phyloP scores from a whole-genome alignment of 1,140 invertebrate genomes.

The Mya arenaria region DNA sequence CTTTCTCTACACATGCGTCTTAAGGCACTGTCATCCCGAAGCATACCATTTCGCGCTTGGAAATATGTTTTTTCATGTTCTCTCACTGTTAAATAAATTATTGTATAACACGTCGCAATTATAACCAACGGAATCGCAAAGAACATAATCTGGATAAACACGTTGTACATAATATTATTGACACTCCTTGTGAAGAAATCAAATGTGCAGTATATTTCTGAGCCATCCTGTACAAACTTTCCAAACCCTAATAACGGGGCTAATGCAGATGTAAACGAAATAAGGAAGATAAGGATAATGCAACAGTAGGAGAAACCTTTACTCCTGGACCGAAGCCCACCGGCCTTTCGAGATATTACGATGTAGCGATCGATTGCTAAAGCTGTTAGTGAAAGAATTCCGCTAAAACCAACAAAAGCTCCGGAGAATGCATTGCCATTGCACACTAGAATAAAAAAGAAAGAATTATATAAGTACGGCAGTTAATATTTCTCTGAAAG shows the following conservation, averaged over 20 bases:
- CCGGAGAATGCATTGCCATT: background rate
- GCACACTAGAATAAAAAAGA: conserved; percentile 12
- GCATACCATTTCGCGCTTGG: background rate
- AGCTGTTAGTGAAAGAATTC: background rate
- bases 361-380: background rate
- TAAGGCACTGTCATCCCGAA: background rate
- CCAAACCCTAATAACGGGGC: background rate
- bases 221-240: conserved; percentile 2
- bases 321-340: background rate
- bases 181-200: background rate
- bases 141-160: background rate
- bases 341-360: background rate
- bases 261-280: background rate
- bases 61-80: background rate
- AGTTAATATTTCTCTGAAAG: no score
- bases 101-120: background rate
- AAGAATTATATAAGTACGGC: no score
- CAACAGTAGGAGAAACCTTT: background rate
- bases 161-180: background rate
- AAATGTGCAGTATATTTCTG: conserved; percentile 7
- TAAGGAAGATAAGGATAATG: background rate
- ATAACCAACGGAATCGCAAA: background rate
- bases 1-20: background rate
- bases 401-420: background rate
- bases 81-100: background rate